A percentile compares a stretch with the other conserved stretches of the same genome.
These are phyloP conservation scores for Monoplex corrugatus DNA, from an alignment of 2,888 invertebrate species.

Conservation along the genomic window DNA sequence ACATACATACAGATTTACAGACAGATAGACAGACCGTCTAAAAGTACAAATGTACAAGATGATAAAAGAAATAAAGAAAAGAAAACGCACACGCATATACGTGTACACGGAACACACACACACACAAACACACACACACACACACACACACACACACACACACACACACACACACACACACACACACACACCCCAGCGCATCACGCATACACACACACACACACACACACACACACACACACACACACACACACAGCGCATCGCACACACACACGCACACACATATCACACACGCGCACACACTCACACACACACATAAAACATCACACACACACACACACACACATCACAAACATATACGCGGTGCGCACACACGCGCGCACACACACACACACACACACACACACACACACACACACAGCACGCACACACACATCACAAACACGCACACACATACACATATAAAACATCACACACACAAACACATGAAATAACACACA, in stretches of 20 bases:
- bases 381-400: neutral
- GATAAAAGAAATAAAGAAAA: too few relatives aligned
- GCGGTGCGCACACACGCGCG: neutral
- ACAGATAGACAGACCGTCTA: neutral
- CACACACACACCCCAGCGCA: neutral
- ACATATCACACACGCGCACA: neutral
- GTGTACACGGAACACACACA: too few relatives aligned
- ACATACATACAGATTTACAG: neutral
- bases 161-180: slow-evolving; percentile 17
- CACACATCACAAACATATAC: too few relatives aligned
- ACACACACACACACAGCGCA: neutral
- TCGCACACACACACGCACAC: neutral
- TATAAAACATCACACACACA: neutral
- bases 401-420: neutral
- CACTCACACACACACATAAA: neutral
- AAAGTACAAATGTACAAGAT: too few relatives aligned
- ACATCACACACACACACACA: neutral
- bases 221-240: neutral
- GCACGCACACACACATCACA: slow-evolving; percentile 5
- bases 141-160: neutral
- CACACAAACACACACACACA: neutral
- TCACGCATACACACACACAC: slow-evolving; percentile 6
- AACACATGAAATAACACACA: neutral
- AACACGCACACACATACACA: neutral
- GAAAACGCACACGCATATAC: neutral